Percentiles rank a stretch among this genome's conserved stretches.
phyloP scores from a whole-genome alignment of 2,113 vertebrate genomes.

The Rostratula benghalensis region DNA sequence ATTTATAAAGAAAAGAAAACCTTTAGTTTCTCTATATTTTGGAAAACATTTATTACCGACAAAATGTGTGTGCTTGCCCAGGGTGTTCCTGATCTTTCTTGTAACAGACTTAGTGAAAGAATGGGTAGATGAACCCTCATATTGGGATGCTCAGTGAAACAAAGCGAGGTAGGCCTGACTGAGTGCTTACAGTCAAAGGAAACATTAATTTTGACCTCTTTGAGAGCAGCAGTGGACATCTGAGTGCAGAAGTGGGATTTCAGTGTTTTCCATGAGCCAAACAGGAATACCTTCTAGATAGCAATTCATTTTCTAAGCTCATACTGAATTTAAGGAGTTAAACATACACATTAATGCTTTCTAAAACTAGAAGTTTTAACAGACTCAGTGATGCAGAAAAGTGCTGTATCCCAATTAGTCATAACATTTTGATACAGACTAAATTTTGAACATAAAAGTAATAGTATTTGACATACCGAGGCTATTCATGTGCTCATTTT shows the following conservation, averaged over 20 bases:
- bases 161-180: not conserved
- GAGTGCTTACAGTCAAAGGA: not conserved
- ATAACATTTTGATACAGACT: not conserved
- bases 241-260: not conserved
- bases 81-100: not conserved
- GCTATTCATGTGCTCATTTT: not conserved
- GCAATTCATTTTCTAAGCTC: not conserved
- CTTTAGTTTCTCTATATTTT: not conserved
- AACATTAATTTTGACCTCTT: not conserved
- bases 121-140: not conserved
- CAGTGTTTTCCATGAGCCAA: not conserved
- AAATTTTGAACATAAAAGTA: slow-evolving; percentile 6
- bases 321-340: not conserved
- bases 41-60: not conserved
- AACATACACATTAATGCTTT: not conserved
- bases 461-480: not conserved
- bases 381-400: not conserved
- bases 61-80: not conserved
- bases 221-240: not conserved
- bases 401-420: not conserved
- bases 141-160: not conserved
- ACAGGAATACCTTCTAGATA: not conserved
- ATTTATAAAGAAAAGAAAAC: not conserved
- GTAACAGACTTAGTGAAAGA: not conserved
- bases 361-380: slow-evolving; percentile 6